Evolutionary conservation across 2,113 vertebrate genomes (phyloP).

Genomic region (Tinamus guttatus): DNA sequence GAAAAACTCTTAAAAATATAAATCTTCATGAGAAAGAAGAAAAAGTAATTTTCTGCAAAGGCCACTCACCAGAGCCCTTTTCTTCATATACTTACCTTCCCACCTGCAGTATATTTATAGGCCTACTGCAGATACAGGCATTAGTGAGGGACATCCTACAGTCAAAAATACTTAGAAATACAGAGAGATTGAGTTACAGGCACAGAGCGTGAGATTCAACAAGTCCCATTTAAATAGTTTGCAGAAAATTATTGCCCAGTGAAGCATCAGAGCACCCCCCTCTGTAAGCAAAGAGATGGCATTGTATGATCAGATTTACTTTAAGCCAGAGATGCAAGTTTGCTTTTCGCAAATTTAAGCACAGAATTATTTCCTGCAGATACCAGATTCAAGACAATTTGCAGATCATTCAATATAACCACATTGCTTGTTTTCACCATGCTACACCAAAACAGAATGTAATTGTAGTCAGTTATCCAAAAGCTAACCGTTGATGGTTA

Average conservation of each 20-base stretch:
- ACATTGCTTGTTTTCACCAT: not conserved
- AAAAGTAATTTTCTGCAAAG: constrained; percentile 84
- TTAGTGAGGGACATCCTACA: constrained; percentile 91
- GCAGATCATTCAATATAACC: not conserved
- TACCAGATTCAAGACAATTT: constrained; percentile 32
- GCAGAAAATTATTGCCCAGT: constrained; percentile 58
- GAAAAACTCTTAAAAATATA: constrained; percentile 80
- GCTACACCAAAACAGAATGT: not conserved
- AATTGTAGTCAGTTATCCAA: constrained; percentile 1
- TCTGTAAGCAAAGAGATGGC: constrained; percentile 24
- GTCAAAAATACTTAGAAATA: constrained; percentile 90
- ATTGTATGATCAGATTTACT: constrained; percentile 8
- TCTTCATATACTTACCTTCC: constrained; percentile 90
- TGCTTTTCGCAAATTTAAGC: constrained; percentile 38
- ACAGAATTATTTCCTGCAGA: constrained; percentile 73
- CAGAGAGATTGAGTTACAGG: constrained; percentile 76
- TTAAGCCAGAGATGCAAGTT: constrained; percentile 37
- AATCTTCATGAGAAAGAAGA: constrained; percentile 57
- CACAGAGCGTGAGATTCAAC: constrained; percentile 61
- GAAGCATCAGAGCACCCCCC: constrained; percentile 13
- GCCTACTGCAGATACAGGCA: constrained; percentile 90
- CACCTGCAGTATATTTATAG: constrained; percentile 92
- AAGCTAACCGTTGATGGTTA: not conserved
- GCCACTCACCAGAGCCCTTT: constrained; percentile 91
- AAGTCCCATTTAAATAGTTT: constrained; percentile 67